Conservation (phyloP, 37 sponge, comb jelly and placozoan genomes). For the Agelas oroides region DNA sequence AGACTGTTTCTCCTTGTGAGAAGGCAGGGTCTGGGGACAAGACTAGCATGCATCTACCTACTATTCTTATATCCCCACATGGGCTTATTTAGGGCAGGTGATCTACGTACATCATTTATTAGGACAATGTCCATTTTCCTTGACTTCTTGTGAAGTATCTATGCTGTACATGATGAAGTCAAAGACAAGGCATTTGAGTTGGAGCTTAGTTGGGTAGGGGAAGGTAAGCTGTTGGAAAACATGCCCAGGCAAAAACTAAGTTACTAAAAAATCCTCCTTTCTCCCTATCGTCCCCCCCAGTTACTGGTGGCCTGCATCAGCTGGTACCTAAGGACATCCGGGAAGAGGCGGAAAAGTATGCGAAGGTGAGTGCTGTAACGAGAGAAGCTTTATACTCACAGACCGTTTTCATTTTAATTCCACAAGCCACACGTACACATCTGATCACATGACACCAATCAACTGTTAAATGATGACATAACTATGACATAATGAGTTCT, state of each 20-base stretch:
- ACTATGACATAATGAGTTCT: too few relatives aligned
- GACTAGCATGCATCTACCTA: too few relatives aligned
- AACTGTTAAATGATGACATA: too few relatives aligned
- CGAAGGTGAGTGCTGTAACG: constrained; percentile 65
- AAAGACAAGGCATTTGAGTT: constrained; percentile 97
- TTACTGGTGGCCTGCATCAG: constrained; percentile 71
- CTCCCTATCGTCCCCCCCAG: constrained; percentile 29
- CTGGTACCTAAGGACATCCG: constrained; percentile 68
- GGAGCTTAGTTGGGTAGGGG: constrained; percentile 98
- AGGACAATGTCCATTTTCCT: too few relatives aligned
- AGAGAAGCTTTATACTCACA: background rate
- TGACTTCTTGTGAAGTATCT: constrained; percentile 66
- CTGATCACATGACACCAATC: background rate
- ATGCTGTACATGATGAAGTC: constrained; percentile 95
- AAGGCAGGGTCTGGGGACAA: too few relatives aligned
- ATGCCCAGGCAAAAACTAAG: too few relatives aligned
- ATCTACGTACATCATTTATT: too few relatives aligned
- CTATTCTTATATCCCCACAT: too few relatives aligned
- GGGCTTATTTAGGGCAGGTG: too few relatives aligned
- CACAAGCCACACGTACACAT: too few relatives aligned
- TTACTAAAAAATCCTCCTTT: background rate
- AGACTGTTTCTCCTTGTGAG: too few relatives aligned
- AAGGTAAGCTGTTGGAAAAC: constrained; percentile 45
- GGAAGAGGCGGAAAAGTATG: constrained; percentile 55
- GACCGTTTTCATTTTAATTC: too few relatives aligned